Evolutionary conservation across 1,140 invertebrate species (phyloP).

Genomic region (Drosophila littoralis): DNA sequence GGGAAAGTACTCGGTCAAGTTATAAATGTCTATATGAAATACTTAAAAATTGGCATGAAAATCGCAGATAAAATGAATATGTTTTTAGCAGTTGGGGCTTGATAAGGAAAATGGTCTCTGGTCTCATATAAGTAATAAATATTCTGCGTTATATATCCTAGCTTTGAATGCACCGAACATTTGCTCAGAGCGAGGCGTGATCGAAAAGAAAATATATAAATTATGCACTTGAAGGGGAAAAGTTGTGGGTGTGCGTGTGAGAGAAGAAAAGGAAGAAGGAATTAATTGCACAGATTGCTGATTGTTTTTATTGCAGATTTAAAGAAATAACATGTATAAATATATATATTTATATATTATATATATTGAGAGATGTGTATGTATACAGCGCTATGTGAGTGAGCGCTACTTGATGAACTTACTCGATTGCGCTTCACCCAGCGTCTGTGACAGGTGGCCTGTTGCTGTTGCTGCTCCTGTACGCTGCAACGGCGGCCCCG

Average conservation of each 20-base stretch:
- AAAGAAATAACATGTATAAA: background rate
- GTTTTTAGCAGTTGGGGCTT: conserved; percentile 1
- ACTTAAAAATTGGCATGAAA: conserved; percentile 22
- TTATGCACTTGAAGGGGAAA: conserved; percentile 13
- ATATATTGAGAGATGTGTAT: background rate
- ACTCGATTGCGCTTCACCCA: conserved; percentile 94
- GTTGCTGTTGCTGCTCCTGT: conserved; percentile 87
- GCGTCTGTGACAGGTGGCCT: conserved; percentile 88
- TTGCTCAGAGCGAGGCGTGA: conserved; percentile 42
- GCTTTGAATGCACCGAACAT: conserved; percentile 67
- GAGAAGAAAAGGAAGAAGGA: background rate
- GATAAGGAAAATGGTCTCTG: conserved; percentile 23
- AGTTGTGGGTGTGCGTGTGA: background rate
- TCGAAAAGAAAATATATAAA: conserved; percentile 34
- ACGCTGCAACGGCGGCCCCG: conserved; percentile 88
- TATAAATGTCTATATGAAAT: background rate
- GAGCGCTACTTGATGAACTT: conserved; percentile 79
- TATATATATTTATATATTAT: background rate
- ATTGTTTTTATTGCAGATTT: conserved; percentile 6
- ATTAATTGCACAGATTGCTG: conserved; percentile 6
- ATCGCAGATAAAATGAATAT: conserved; percentile 38
- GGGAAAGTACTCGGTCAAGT: conserved; percentile 1
- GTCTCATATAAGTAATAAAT: conserved; percentile 2
- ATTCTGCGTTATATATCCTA: conserved; percentile 50
- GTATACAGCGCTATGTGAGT: conserved; percentile 34